phyloP scores from a whole-genome alignment of 2,113 vertebrate genomes.

The Eublepharis macularius region DNA sequence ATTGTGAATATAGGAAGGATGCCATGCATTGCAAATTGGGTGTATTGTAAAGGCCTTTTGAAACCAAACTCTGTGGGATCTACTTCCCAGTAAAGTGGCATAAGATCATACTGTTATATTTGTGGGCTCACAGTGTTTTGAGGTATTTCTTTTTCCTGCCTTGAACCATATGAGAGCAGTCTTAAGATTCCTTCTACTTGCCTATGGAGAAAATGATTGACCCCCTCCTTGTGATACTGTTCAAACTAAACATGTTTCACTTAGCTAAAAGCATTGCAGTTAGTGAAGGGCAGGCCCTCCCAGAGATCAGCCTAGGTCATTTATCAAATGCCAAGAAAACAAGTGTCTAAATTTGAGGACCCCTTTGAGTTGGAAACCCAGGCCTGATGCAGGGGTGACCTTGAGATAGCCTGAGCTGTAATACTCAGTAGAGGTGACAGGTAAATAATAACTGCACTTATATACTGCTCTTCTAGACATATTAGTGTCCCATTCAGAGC shows the following conservation, averaged over 20 bases:
- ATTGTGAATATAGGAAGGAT: constrained; percentile 39
- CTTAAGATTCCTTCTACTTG: not conserved
- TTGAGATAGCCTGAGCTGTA: not conserved
- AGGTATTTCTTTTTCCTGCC: not conserved
- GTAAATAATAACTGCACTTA: no score
- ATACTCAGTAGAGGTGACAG: not conserved
- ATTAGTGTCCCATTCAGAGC: no score
- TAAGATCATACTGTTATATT: not conserved
- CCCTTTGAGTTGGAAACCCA: no score
- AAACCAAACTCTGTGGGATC: not conserved
- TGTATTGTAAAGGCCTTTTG: not conserved
- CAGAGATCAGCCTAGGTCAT: no score
- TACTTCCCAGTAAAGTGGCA: not conserved
- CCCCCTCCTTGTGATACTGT: not conserved
- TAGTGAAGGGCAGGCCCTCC: no score
- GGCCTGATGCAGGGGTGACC: not conserved
- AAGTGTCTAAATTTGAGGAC: no score
- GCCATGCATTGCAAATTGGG: not conserved
- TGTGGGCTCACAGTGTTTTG: not conserved
- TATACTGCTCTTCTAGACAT: no score
- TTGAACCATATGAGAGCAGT: not conserved
- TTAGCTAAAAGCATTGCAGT: no score
- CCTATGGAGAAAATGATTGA: not conserved
- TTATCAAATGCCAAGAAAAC: no score
- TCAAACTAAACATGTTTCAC: no score